Evolutionary conservation across 2,113 vertebrate species (phyloP).

Genomic region (Pomatorhinus ruficollis): DNA sequence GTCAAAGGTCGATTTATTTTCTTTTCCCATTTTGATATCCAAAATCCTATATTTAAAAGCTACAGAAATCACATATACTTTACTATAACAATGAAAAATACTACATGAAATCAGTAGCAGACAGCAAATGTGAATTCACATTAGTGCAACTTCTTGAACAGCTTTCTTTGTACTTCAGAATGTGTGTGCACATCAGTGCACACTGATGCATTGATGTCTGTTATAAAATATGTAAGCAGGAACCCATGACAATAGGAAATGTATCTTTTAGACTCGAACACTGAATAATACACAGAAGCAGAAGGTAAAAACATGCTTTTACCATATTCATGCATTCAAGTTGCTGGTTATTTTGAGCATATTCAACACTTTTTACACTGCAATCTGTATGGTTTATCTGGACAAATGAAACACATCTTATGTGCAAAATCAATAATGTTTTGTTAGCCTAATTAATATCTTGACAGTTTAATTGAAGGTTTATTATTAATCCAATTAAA

Average conservation of each 20-base stretch:
- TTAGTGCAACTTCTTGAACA: background rate
- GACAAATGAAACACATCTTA: background rate
- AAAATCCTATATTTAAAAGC: background rate
- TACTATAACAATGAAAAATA: background rate
- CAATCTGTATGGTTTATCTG: background rate
- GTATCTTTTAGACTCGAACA: background rate
- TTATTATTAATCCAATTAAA: background rate
- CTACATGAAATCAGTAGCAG: background rate
- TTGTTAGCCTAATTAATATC: background rate
- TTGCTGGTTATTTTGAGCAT: background rate
- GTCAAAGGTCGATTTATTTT: background rate
- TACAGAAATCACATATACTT: background rate
- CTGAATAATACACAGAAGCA: background rate
- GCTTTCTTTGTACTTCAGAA: background rate
- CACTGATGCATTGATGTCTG: background rate
- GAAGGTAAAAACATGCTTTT: background rate
- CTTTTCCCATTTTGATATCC: background rate
- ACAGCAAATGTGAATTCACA: background rate
- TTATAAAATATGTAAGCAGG: background rate
- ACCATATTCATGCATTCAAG: background rate
- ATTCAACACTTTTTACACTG: background rate
- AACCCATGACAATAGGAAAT: background rate
- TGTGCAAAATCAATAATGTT: background rate
- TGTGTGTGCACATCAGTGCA: fast-evolving
- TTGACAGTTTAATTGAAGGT: background rate